Percentiles rank a stretch among this genome's conserved stretches.
Evolutionary conservation across 2,888 invertebrate genomes (phyloP).

Genomic region (Neria commutata): DNA sequence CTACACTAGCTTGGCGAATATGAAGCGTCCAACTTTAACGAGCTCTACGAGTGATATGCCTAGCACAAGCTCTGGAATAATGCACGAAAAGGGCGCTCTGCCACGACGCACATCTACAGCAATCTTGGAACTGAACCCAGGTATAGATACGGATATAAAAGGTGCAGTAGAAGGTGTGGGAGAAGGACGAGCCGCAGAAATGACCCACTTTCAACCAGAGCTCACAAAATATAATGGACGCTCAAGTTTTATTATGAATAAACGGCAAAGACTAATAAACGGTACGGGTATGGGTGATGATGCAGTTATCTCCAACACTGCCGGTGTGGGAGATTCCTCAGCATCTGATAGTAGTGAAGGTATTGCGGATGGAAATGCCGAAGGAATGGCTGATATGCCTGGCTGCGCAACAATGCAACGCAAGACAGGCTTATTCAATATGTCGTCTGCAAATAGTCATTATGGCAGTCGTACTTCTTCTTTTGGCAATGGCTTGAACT

Average conservation of each 20-base stretch:
- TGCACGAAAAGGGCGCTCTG: constrained; percentile 14
- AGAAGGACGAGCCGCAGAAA: constrained; percentile 28
- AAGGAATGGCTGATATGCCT: constrained; percentile 8
- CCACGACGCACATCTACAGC: constrained; percentile 38
- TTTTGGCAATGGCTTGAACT: constrained; percentile 49
- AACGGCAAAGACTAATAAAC: constrained; percentile 33
- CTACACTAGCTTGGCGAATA: constrained; percentile 32
- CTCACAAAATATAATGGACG: constrained; percentile 28
- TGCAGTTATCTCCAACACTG: constrained; percentile 3
- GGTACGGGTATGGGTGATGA: constrained; percentile 19
- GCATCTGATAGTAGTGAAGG: constrained; percentile 49
- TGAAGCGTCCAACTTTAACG: constrained; percentile 45
- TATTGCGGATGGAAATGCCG: constrained; percentile 32
- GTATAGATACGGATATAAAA: constrained; percentile 25
- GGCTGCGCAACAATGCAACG: constrained; percentile 18
- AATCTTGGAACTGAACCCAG: constrained; percentile 34
- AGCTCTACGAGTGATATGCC: constrained; percentile 29
- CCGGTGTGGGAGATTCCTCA: constrained; percentile 33
- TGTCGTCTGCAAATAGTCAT: constrained; percentile 31
- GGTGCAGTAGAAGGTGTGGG: not conserved
- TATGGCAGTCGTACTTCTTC: constrained; percentile 43
- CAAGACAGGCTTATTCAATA: constrained; percentile 38
- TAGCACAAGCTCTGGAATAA: constrained; percentile 11
- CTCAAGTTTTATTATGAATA: constrained; percentile 22
- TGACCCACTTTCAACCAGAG: constrained; percentile 32